phyloP scores from a whole-genome alignment of 23 tunicate genomes.

The Ascidia mentula region DNA sequence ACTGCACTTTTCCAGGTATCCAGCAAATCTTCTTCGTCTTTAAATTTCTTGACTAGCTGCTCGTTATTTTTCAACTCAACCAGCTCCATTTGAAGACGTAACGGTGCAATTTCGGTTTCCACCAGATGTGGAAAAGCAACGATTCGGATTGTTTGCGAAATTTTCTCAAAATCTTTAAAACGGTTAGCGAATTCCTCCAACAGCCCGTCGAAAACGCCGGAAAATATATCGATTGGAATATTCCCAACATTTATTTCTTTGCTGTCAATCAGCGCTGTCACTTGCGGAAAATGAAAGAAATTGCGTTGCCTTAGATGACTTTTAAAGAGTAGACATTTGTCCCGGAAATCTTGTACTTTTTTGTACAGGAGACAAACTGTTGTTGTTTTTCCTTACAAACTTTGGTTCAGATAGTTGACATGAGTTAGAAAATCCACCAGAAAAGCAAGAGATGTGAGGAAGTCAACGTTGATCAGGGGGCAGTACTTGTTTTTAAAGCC shows the following conservation, averaged over 20 bases:
- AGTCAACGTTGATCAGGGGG: background rate
- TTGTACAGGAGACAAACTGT: background rate
- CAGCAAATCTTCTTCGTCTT: conserved; percentile 12
- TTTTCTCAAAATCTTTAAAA: conserved; percentile 15
- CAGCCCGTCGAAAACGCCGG: conserved; percentile 5
- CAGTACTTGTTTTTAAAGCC: background rate
- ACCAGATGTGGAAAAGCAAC: conserved; percentile 37
- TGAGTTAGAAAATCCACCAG: conserved; percentile 7
- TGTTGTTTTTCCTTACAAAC: background rate
- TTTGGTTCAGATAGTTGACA: background rate
- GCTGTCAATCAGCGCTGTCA: background rate
- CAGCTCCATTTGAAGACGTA: conserved; percentile 23
- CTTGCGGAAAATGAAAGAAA: conserved; percentile 5
- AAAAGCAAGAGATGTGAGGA: conserved; percentile 16
- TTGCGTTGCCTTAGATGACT: background rate
- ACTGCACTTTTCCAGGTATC: conserved; percentile 10
- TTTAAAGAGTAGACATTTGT: background rate
- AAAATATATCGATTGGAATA: background rate
- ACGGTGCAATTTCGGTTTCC: conserved; percentile 25
- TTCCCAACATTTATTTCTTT: background rate
- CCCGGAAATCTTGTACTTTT: background rate
- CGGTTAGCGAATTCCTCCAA: conserved; percentile 9
- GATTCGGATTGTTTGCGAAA: conserved; percentile 13
- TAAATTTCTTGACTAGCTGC: conserved; percentile 12
- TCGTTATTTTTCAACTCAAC: conserved; percentile 18